These are phyloP conservation scores for Atopsyche davidsoni DNA, from an alignment of 1,140 invertebrate genomes.

Conservation along the genomic window DNA sequence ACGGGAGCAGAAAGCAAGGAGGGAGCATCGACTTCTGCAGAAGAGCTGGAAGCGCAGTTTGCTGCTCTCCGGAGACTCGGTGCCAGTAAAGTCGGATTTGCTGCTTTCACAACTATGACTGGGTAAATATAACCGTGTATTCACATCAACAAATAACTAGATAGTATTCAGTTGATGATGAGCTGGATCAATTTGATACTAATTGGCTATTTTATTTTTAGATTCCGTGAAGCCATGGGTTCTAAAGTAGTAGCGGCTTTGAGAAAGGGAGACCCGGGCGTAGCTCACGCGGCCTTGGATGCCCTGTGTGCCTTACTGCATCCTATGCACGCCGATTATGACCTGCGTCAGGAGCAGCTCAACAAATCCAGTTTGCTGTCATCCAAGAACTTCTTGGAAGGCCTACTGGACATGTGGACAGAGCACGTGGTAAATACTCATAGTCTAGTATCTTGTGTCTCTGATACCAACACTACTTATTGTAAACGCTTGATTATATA, in stretches of 20 bases:
- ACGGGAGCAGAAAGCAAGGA: conserved; percentile 66
- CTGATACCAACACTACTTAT: too few species aligned
- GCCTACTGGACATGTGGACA: conserved; percentile 92
- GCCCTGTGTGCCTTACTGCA: conserved; percentile 97
- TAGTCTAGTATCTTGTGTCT: too few species aligned
- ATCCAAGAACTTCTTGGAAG: conserved; percentile 88
- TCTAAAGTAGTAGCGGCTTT: conserved; percentile 86
- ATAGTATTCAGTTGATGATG: not conserved
- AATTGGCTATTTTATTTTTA: conserved; percentile 35
- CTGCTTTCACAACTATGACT: conserved; percentile 85
- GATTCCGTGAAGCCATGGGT: conserved; percentile 92
- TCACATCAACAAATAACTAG: conserved; percentile 8
- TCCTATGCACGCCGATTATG: conserved; percentile 96
- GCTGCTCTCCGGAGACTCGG: conserved; percentile 88
- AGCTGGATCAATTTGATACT: conserved; percentile 4
- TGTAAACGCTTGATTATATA: too few species aligned
- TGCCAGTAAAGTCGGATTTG: conserved; percentile 96
- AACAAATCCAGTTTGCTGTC: conserved; percentile 96
- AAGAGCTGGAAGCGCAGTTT: conserved; percentile 86
- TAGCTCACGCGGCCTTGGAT: conserved; percentile 94
- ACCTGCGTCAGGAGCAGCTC: conserved; percentile 91
- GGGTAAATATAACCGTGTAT: conserved; percentile 54
- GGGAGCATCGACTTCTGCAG: conserved; percentile 52
- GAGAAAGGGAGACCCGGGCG: conserved; percentile 78
- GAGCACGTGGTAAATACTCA: conserved; percentile 75